Base-by-base conservation (phyloP, 2,113 vertebrate genomes). In the human region DNA sequence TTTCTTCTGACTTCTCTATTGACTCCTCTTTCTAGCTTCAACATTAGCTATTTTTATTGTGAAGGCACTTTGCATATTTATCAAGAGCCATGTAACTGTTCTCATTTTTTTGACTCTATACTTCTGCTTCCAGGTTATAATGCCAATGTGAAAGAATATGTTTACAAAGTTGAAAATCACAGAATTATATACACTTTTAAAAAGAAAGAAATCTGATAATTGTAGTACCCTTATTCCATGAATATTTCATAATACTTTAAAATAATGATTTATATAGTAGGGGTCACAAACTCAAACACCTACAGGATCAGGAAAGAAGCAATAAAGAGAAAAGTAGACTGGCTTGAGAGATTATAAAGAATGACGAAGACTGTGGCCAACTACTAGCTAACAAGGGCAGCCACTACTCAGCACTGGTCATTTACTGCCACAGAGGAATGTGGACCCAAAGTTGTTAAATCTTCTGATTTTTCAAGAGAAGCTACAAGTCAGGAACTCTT, bases 241-340 rank as follows among this genome's bases (percentile, higher is more conserved):
- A 55, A 59, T 80, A 89, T 90, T 93, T 76, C 22, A 55, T 89
- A 84, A 82, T 80, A 88, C 95, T 64, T 97, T 86, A 64, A 94
- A 87, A 70, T 72, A 89, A 93, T 16, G 22, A 40, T 83, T 95
- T 55, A 48, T 2, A 76, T 2, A 96, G 52, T 61, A 73, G 13
- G 12, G 16, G 12, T 48, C 75, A 76, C 12, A 88, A 85, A 86
- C 22, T 86, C 79, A 55, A 57, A 85, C 66, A 22, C 25, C 45
- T 55, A 48, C 2, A 48, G 35, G 76, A 90, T 40, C n/a, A 59
- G 38, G 20, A n/a, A 48, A 55, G 20, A 75, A 92, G 64, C 18
- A 20, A 40, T 18, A 75, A 85, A 59, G 32, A 61, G 10, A 64
- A 38, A 78, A 82, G 59, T 45, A 64, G 16, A 61, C 2, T 45